Percentiles rank a stretch among this genome's conserved stretches.
These are phyloP conservation scores for Apostichopus leukothele DNA, from an alignment of 53 echinoderm and acorn worm species.

Conservation along the genomic window DNA sequence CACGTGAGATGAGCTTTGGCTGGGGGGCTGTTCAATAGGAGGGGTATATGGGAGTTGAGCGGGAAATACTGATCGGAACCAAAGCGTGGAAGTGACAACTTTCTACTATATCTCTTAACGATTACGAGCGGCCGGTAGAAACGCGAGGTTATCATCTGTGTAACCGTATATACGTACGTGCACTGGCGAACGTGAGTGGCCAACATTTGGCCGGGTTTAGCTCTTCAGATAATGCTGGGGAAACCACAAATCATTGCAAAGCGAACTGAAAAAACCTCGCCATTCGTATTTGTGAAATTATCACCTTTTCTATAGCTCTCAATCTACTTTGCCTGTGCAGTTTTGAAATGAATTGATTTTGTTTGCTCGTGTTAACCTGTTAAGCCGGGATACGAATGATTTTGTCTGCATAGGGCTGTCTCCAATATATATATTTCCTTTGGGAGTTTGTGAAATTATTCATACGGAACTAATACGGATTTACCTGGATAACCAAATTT, in stretches of 20 bases:
- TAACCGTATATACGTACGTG: no score
- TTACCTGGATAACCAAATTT: not conserved
- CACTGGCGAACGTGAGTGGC: no score
- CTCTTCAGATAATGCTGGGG: not conserved
- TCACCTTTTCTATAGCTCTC: not conserved
- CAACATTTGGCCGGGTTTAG: not conserved
- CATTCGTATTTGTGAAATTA: not conserved
- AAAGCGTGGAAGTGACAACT: conserved; percentile 9
- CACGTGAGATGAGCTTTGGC: no score
- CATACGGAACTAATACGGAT: not conserved
- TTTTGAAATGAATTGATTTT: not conserved
- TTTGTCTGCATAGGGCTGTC: no score
- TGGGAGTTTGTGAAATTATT: not conserved
- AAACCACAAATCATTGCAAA: not conserved
- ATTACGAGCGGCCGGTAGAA: not conserved
- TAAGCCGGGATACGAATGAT: no score
- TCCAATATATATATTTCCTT: not conserved
- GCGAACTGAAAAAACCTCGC: not conserved
- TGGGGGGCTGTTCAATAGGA: not conserved
- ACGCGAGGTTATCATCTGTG: not conserved
- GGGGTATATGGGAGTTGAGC: not conserved
- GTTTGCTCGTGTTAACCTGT: not conserved
- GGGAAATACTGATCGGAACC: not conserved
- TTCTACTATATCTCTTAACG: not conserved
- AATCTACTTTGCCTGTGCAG: not conserved